Percentiles rank a stretch among this genome's conserved stretches.
phyloP scores from a whole-genome alignment of 1,140 invertebrate genomes.

The Eupeodes corollae region DNA sequence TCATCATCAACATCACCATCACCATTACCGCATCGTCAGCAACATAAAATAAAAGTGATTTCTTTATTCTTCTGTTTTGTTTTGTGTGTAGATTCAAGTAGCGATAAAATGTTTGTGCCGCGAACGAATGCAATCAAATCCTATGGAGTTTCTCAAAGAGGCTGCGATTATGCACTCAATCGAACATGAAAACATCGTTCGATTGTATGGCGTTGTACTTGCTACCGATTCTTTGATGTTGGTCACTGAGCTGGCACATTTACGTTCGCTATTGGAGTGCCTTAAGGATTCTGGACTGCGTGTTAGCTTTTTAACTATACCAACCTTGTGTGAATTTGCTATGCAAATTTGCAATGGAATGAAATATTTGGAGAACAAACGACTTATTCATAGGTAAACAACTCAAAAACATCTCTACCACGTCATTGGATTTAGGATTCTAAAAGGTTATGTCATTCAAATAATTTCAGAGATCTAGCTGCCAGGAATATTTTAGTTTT shows the following conservation, averaged over 20 bases:
- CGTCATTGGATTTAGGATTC: background rate
- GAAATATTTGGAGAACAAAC: conserved; percentile 87
- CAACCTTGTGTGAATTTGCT: conserved; percentile 80
- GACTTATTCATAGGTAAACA: conserved; percentile 83
- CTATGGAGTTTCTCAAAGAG: conserved; percentile 94
- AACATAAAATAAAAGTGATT: background rate
- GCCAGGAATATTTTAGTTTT: conserved; percentile 94
- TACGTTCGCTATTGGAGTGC: conserved; percentile 89
- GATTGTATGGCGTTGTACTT: conserved; percentile 92
- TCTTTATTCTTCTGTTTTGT: background rate
- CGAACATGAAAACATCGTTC: conserved; percentile 91
- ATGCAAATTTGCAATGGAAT: conserved; percentile 94
- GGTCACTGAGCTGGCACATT: conserved; percentile 90
- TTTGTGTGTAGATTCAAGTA: conserved; percentile 66
- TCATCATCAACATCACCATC: background rate
- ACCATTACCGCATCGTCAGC: background rate
- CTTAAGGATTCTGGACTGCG: conserved; percentile 83
- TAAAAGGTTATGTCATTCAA: too few species aligned
- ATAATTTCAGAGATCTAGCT: conserved; percentile 74
- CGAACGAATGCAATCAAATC: conserved; percentile 90
- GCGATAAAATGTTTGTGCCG: conserved; percentile 93
- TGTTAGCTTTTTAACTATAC: conserved; percentile 72
- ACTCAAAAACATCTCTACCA: background rate
- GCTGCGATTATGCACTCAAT: conserved; percentile 97
- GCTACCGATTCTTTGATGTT: conserved; percentile 92